Evolutionary conservation across 2,888 invertebrate species (phyloP).

Genomic region (Dichetophora obliterata): DNA sequence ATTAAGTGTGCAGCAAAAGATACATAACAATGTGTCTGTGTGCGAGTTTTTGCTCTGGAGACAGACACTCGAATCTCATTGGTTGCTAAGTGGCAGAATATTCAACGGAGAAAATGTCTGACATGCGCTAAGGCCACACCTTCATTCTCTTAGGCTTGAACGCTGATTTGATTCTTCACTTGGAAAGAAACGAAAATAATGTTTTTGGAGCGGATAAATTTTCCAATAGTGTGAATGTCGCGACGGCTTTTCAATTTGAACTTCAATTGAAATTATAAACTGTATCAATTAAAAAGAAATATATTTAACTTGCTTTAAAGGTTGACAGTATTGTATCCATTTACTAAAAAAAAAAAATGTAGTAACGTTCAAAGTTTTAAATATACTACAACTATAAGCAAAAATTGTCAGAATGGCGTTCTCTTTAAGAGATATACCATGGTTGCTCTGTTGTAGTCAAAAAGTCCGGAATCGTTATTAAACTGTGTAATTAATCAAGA

Average conservation of each 20-base stretch:
- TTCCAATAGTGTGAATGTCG: background rate
- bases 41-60: background rate
- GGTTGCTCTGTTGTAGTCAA: too few species aligned
- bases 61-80: conserved; percentile 30
- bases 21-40: conserved; percentile 3
- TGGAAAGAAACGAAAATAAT: background rate
- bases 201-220: conserved; percentile 3
- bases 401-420: too few species aligned
- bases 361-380: too few species aligned
- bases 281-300: too few species aligned
- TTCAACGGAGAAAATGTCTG: conserved; percentile 25
- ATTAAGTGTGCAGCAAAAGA: background rate
- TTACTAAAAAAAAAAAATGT: too few species aligned
- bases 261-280: background rate
- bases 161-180: background rate
- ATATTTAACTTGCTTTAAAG: too few species aligned
- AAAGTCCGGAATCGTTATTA: too few species aligned
- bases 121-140: conserved; percentile 46
- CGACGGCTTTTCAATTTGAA: conserved; percentile 8
- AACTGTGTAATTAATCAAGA: too few species aligned
- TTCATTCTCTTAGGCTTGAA: background rate
- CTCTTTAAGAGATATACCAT: too few species aligned
- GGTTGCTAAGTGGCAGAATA: conserved; percentile 33
- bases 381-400: too few species aligned
- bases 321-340: too few species aligned